A percentile compares a stretch with the other conserved stretches of the same genome.
Conservation (phyloP, 1,140 invertebrate genomes). For the Zaprionus camerounensis region DNA sequence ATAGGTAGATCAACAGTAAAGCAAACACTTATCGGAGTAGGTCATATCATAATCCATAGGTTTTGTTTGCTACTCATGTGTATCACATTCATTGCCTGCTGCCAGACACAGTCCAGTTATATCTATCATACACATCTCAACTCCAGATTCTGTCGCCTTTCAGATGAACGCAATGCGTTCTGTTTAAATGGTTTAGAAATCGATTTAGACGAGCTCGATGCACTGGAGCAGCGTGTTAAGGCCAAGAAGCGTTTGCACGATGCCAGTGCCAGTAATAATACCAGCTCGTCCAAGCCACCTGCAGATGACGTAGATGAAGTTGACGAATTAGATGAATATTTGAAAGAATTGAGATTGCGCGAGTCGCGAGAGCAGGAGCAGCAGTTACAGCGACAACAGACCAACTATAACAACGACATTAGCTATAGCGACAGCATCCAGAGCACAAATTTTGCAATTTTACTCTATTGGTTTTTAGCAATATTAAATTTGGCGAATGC, state of each 20-base stretch:
- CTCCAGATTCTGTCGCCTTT: conserved; percentile 74
- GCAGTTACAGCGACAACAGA: neutral
- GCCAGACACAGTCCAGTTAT: neutral
- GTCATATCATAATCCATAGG: neutral
- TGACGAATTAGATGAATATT: conserved; percentile 82
- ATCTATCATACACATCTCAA: conserved; percentile 32
- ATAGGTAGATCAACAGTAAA: neutral
- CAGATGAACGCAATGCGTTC: conserved; percentile 83
- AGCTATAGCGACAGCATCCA: conserved; percentile 18
- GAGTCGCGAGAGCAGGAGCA: conserved; percentile 41
- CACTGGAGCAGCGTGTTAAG: conserved; percentile 74
- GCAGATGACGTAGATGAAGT: conserved; percentile 43
- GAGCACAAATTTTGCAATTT: conserved; percentile 67
- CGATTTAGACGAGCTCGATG: conserved; percentile 84
- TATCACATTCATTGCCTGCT: conserved; percentile 1
- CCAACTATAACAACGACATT: conserved; percentile 9
- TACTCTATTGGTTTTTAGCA: conserved; percentile 83
- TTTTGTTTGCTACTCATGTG: conserved; percentile 18
- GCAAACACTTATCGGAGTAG: neutral
- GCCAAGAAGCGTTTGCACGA: conserved; percentile 69
- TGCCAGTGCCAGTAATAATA: conserved; percentile 7
- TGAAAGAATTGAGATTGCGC: conserved; percentile 75
- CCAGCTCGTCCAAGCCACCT: conserved; percentile 15
- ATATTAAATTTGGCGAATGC: conserved; percentile 83
- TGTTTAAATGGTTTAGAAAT: conserved; percentile 84